Percentiles rank a stretch among this genome's conserved stretches.
phyloP scores from a whole-genome alignment of 2,113 vertebrate species.

The Baryphthengus martii region DNA sequence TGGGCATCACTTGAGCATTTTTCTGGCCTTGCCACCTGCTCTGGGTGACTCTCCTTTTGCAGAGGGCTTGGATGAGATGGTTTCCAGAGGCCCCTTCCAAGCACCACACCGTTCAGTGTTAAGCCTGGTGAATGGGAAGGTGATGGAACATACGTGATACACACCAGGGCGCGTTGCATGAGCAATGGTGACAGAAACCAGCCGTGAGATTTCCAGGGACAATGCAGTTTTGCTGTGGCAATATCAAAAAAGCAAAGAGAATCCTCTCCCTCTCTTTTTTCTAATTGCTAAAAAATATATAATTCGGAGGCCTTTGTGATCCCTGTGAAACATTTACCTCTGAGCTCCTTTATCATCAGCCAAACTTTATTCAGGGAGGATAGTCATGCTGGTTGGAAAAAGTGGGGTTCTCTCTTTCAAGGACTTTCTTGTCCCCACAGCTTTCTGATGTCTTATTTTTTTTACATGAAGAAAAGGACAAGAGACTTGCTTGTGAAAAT shows the following conservation, averaged over 20 bases:
- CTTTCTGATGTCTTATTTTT: not conserved
- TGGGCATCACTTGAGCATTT: accelerated
- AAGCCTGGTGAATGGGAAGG: not conserved
- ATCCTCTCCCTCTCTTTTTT: accelerated
- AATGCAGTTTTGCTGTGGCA: not conserved
- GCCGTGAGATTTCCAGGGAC: too few species aligned
- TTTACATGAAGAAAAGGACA: not conserved
- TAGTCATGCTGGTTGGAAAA: not conserved
- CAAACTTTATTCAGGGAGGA: not conserved
- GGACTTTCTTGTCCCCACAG: not conserved
- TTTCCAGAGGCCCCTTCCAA: too few species aligned
- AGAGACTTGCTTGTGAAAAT: not conserved
- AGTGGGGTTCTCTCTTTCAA: not conserved
- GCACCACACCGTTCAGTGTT: too few species aligned
- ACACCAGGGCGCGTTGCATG: accelerated
- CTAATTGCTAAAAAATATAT: not conserved
- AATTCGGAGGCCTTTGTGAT: not conserved
- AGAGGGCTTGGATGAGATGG: too few species aligned
- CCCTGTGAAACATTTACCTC: not conserved
- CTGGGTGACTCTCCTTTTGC: too few species aligned
- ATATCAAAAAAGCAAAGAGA: not conserved
- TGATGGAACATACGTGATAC: accelerated
- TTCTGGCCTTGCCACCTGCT: not conserved
- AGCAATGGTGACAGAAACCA: not conserved
- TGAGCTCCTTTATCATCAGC: not conserved